Evolutionary conservation across 2,113 vertebrate genomes (phyloP), one percentile per base, ranked within the genome.

Genomic region (Cairina moschata): DNA sequence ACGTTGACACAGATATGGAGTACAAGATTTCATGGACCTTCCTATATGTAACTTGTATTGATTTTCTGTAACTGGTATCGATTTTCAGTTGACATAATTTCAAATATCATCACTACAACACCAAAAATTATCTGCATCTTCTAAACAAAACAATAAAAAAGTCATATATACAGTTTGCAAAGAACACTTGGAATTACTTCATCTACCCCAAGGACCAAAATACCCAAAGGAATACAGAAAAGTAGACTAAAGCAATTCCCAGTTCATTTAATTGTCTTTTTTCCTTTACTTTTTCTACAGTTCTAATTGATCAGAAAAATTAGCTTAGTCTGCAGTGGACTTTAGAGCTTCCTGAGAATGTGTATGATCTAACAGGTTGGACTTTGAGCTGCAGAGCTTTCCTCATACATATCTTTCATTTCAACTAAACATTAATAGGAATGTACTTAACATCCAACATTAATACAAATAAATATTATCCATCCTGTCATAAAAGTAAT

Each of bases 121-220:
- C 29, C 42, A 84, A 92, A 67, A 65, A 76, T 59, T 65, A 94
- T 88, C 88, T 94, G 83, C 75, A 76, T 94, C 60, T 72, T 58
- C 88, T 68, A 50, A 79, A 90, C 90, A 86, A 80, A 74, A 54
- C 60, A 85, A 72, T 23, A 63, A 36, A 44, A 86, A 71, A 62
- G 42, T 86, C 91, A 29, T 25, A 62, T 13, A 22, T 48, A 48
- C 6, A 83, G 29, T 52, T 5, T 55, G n/a, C 29, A 65, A 40
- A 56, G 34, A 88, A 56, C 18, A 59, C 38, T 68, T 87, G n/a
- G 62, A 89, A 46, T 59, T 22, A 71, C 11, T 65, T 93, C 75
- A 66, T 48, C 3, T 71, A 71, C 34, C 11, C 68, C 40, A 38
- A 13, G 25, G 54, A 77, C 32, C 52, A 56, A 77, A 93, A 60